A percentile compares a stretch with the other conserved stretches of the same genome.
Evolutionary conservation across 2,113 vertebrate species (phyloP).

Genomic region (Sterrhoptilus dennistouni): DNA sequence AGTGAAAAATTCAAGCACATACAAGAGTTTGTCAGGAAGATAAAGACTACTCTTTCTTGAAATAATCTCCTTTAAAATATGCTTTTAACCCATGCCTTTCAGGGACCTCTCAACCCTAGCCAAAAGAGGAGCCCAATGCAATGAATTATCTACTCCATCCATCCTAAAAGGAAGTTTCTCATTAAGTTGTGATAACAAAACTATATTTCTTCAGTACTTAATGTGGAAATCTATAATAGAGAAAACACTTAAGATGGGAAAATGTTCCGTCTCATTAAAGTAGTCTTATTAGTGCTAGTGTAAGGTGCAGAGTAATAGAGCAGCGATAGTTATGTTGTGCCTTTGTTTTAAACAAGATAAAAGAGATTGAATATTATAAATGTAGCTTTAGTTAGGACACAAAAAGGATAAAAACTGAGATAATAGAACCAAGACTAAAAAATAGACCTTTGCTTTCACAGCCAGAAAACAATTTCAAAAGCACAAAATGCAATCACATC

Average conservation of each 20-base stretch:
- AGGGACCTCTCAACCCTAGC: background rate
- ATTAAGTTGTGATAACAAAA: background rate
- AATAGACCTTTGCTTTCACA: background rate
- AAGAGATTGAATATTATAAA: background rate
- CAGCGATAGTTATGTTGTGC: background rate
- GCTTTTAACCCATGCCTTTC: background rate
- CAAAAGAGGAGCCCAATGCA: background rate
- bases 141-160: background rate
- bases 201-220: background rate
- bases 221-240: background rate
- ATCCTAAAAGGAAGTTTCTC: background rate
- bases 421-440: background rate
- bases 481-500: background rate
- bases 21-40: background rate
- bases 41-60: background rate
- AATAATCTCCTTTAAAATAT: background rate
- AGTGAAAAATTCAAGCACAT: background rate
- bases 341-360: background rate
- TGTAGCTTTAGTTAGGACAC: background rate
- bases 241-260: background rate
- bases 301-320: background rate
- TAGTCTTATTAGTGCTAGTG: background rate
- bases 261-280: background rate
- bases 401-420: background rate
- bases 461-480: background rate